Conservation (phyloP, 2,797 vertebrate genomes). For the Pangasius sanitwongsei region DNA sequence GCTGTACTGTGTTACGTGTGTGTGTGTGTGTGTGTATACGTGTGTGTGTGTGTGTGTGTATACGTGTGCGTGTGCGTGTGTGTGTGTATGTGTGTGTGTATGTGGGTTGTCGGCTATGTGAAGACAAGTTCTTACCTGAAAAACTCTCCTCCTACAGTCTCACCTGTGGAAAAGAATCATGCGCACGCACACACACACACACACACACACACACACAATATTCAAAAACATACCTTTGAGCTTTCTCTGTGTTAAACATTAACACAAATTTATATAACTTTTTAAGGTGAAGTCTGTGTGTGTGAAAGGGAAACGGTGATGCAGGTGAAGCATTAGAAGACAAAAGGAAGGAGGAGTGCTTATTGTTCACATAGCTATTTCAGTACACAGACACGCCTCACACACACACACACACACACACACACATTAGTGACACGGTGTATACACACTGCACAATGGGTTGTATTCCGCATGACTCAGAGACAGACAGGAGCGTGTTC, state of each 20-base stretch:
- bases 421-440: not conserved
- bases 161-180: not conserved
- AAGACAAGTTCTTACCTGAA: slow-evolving; percentile 23
- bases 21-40: not conserved
- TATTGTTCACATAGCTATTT: slow-evolving; percentile 38
- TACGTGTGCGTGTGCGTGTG: not conserved
- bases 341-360: slow-evolving; percentile 27
- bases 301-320: not conserved
- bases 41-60: not conserved
- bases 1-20: not conserved
- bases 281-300: not conserved
- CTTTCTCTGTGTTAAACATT: not conserved
- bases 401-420: slow-evolving; percentile 30
- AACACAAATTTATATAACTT: not conserved
- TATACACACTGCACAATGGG: slow-evolving; percentile 8
- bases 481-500: not conserved
- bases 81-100: not conserved
- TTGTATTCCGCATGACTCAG: slow-evolving; percentile 3
- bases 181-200: not conserved
- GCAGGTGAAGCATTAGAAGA: slow-evolving; percentile 14
- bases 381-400: slow-evolving; percentile 34
- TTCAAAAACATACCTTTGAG: not conserved
- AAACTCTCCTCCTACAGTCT: not conserved
- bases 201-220: slow-evolving; percentile 14
- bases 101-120: not conserved